Conservation (phyloP, 2,113 vertebrate genomes). For the Calyptomena viridis region DNA sequence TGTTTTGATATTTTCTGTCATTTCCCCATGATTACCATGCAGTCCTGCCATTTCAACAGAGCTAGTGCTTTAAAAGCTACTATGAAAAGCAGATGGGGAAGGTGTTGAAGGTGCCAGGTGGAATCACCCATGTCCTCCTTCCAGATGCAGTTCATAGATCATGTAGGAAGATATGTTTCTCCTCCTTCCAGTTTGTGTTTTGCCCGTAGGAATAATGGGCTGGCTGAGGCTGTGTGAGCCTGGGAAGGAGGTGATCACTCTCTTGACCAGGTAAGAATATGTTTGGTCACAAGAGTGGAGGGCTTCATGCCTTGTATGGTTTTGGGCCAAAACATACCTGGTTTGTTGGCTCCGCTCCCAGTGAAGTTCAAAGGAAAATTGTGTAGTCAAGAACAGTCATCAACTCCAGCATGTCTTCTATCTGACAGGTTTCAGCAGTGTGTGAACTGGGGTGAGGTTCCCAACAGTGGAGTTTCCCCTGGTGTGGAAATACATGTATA, state of each 20-base stretch:
- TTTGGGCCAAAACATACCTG: fast-evolving
- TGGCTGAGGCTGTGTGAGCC: not conserved
- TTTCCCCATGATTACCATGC: not conserved
- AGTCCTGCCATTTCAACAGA: not conserved
- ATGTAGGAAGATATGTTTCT: not conserved
- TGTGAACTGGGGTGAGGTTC: not conserved
- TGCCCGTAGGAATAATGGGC: not conserved
- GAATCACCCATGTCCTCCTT: not conserved
- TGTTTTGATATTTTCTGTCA: not conserved
- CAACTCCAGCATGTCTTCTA: fast-evolving
- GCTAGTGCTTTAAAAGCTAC: not conserved
- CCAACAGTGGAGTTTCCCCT: fast-evolving
- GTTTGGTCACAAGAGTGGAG: not conserved
- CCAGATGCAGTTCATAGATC: not conserved
- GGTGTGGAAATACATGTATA: fast-evolving
- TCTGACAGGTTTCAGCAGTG: not conserved
- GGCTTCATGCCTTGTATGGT: fast-evolving
- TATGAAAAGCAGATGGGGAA: not conserved
- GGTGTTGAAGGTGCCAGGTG: not conserved
- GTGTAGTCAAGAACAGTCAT: not conserved
- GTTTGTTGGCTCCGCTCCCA: not conserved
- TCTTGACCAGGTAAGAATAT: fast-evolving
- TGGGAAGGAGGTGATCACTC: fast-evolving
- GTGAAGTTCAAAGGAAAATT: not conserved
- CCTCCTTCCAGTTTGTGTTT: not conserved